Evolutionary conservation across 1,140 invertebrate genomes (phyloP).

Genomic region (Microplitis demolitor): DNA sequence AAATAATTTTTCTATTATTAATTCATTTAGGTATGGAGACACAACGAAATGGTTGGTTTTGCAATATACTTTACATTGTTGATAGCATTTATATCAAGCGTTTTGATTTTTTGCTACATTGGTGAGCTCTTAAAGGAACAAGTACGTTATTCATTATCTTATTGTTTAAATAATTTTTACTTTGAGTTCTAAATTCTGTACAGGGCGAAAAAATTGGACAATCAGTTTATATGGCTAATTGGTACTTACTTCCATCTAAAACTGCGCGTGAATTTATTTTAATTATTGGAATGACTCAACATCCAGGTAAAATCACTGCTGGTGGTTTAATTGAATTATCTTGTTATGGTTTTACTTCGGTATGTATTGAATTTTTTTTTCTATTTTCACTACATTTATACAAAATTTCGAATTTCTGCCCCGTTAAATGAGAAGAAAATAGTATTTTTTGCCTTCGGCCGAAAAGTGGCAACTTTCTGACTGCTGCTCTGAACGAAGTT

Average conservation of each 20-base stretch:
- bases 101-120: conserved; percentile 44
- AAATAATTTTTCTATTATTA: not conserved
- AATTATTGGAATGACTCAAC: conserved; percentile 33
- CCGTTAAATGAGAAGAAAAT: not conserved
- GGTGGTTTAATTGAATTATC: conserved; percentile 36
- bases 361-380: conserved; percentile 21
- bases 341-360: conserved; percentile 34
- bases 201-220: conserved; percentile 18
- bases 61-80: conserved; percentile 19
- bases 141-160: conserved; percentile 3
- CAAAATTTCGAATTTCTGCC: not conserved
- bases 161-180: not conserved
- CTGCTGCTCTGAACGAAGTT: too few species aligned
- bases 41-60: conserved; percentile 14
- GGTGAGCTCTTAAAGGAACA: conserved; percentile 36
- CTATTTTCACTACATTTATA: too few species aligned
- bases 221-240: conserved; percentile 25
- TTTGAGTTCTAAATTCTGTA: not conserved
- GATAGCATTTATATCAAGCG: conserved; percentile 22
- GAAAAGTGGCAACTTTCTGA: too few species aligned
- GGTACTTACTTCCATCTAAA: conserved; percentile 33
- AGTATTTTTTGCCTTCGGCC: too few species aligned
- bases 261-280: conserved; percentile 31
- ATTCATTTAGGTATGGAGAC: conserved; percentile 33
- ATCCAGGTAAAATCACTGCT: conserved; percentile 34